Evolutionary conservation across 2,113 vertebrate species (phyloP).

Genomic region (Thalassarche chlororhynchos): DNA sequence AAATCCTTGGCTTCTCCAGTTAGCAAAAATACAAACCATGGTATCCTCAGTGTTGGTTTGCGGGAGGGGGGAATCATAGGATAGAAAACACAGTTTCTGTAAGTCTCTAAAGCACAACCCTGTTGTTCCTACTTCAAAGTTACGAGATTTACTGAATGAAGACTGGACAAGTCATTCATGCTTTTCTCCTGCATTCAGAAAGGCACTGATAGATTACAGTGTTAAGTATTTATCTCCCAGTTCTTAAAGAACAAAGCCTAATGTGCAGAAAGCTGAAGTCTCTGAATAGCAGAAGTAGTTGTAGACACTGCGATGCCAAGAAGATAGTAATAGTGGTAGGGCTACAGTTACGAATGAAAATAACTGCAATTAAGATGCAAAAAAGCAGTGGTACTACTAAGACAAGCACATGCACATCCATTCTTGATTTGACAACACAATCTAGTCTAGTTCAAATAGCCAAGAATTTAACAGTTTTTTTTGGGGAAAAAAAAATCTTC

Average conservation of each 20-base stretch:
- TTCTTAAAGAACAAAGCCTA: constrained; percentile 76
- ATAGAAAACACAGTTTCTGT: constrained; percentile 82
- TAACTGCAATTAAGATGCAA: constrained; percentile 78
- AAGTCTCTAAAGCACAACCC: constrained; percentile 83
- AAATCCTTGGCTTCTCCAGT: constrained; percentile 77
- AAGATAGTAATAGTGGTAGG: constrained; percentile 69
- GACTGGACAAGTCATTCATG: constrained; percentile 78
- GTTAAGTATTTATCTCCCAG: constrained; percentile 76
- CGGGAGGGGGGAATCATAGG: constrained; percentile 68
- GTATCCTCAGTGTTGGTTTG: constrained; percentile 65
- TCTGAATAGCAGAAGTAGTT: constrained; percentile 79
- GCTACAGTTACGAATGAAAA: constrained; percentile 74
- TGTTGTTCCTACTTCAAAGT: constrained; percentile 77
- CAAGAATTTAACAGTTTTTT: constrained; percentile 77
- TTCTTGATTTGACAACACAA: constrained; percentile 86
- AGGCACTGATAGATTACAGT: constrained; percentile 80
- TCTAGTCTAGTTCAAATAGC: constrained; percentile 89
- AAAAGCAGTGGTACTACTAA: constrained; percentile 83
- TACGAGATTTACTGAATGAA: constrained; percentile 74
- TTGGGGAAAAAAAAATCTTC: constrained; percentile 58
- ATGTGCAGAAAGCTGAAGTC: constrained; percentile 76
- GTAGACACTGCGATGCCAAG: constrained; percentile 70
- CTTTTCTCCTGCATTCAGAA: constrained; percentile 83
- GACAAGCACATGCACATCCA: constrained; percentile 94
- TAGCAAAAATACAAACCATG: constrained; percentile 82